Conservation (phyloP, 1,140 invertebrate genomes). For the Oryctes rhinoceros region DNA sequence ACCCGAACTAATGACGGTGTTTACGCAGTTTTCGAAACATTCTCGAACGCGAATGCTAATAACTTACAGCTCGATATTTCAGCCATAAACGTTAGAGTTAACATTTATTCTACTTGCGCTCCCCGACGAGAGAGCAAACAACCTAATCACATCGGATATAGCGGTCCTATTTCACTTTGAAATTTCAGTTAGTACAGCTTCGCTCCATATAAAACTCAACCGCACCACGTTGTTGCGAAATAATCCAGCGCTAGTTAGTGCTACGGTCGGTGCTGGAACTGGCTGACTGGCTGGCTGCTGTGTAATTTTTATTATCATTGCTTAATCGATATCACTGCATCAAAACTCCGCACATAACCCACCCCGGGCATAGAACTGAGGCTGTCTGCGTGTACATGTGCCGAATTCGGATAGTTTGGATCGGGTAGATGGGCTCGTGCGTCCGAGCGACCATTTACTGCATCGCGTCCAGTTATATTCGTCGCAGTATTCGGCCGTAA, state of each 20-base stretch:
- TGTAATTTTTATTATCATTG: conserved; percentile 11
- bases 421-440: too few species aligned
- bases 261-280: neutral
- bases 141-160: neutral
- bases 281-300: neutral
- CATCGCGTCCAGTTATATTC: neutral
- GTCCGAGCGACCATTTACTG: neutral
- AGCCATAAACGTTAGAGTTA: neutral
- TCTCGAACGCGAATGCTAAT: neutral
- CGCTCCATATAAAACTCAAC: neutral
- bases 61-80: conserved; percentile 2
- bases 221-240: neutral
- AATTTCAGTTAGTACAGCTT: neutral
- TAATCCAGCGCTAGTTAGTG: neutral
- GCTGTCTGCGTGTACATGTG: neutral
- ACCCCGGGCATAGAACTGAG: neutral
- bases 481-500: conserved; percentile 7
- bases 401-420: neutral
- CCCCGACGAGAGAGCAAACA: neutral
- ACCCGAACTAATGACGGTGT: conserved; percentile 4
- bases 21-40: conserved; percentile 14
- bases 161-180: conserved; percentile 5
- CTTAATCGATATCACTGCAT: conserved; percentile 14
- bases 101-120: neutral
- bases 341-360: neutral